Base-by-base conservation (phyloP, 1,140 invertebrate species). In the Drosophila ambigua region DNA sequence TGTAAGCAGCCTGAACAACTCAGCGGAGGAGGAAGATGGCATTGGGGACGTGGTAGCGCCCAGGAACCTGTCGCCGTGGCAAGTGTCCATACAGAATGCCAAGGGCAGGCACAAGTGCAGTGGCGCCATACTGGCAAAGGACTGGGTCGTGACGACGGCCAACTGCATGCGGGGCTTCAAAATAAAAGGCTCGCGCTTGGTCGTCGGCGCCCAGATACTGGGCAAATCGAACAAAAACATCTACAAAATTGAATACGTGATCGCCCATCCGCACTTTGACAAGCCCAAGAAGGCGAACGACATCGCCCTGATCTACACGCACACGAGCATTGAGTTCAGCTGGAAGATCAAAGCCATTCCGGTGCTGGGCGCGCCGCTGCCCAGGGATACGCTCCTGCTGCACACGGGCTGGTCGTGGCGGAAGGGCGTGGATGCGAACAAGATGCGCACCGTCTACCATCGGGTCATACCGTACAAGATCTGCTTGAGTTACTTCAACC, bases 121-220 rank as follows among this genome's bases (percentile, higher is more conserved):
- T 16, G 62, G 62, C 1, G 62, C n/a, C 5, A 57, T 65, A 4
- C 5, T 65, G 0, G 24, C 7, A 2, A 5, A 31, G 5, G 5
- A 57, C 5, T 65, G 53, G 28, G 24, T 65, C 9, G n/a, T 65
- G 1, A 65, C 44, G 20, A 44, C 62, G 2, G 62, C 62, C 0
- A 9, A 15, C 9, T 65, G 62, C 9, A 5, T 57, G 5, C 9
- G 41, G 9, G 0, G 6, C 2, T 11, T 11, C 2, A 11, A 55
- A 23, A 3, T n/a, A 1, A 4, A 4, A 1, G 11, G 16, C 39
- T 13, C 13, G 3, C 6, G 5, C 9, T 5, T 65, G 13, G 35
- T 65, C 13, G 11, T 35, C 5, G 62, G 62, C n/a, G 13, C 20
- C 4, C 45, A 57, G 16, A 23, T 11, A 41, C 35, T 13, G 53